Conservation (phyloP, 2,113 vertebrate species). For the Myiopsitta monachus region DNA sequence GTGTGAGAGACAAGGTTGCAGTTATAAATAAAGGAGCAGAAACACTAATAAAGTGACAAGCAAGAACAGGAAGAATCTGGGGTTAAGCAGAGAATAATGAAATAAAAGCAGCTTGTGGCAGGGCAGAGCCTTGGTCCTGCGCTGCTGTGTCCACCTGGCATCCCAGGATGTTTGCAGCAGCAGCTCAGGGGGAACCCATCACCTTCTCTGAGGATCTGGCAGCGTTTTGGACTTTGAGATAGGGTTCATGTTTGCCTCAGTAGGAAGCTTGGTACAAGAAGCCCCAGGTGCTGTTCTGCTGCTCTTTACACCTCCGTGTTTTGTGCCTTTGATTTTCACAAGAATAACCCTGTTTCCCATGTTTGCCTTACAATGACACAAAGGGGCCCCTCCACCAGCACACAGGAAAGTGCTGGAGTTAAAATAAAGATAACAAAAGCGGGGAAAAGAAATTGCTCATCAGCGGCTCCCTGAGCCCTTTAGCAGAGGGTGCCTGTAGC, state of each 20-base stretch:
- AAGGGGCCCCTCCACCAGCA: neutral
- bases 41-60: neutral
- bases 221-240: rapidly evolving
- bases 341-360: neutral
- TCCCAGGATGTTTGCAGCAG: neutral
- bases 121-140: neutral
- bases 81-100: neutral
- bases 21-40: neutral
- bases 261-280: neutral
- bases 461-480: neutral
- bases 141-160: neutral
- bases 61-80: neutral
- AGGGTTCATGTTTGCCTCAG: neutral
- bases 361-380: neutral
- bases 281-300: neutral
- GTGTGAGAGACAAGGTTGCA: neutral
- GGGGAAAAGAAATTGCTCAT: neutral
- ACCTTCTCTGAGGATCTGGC: neutral
- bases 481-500: neutral
- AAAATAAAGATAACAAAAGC: neutral
- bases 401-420: neutral
- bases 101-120: neutral
- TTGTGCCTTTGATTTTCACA: neutral
- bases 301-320: neutral
- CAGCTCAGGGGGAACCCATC: neutral